Conservation (phyloP, 1,140 invertebrate genomes). For the Euura saliciscinereae region DNA sequence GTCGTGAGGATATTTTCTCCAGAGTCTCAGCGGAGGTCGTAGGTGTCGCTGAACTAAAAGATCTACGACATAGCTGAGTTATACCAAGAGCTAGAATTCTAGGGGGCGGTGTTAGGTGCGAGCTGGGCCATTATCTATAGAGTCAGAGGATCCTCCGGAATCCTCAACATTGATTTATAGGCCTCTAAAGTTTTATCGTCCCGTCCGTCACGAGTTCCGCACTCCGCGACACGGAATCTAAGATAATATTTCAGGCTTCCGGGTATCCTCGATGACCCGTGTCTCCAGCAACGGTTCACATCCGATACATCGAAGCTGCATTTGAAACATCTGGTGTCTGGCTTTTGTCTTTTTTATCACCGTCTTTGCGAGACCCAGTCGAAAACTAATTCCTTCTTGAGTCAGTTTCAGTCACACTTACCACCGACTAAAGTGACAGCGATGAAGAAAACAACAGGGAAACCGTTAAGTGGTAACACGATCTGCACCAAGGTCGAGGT, state of each 20-base stretch:
- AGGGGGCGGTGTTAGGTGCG: neutral
- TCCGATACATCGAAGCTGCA: no score
- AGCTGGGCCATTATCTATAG: neutral
- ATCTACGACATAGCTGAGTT: neutral
- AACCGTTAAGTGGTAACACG: neutral
- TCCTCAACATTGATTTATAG: conserved; percentile 35
- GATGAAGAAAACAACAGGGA: neutral
- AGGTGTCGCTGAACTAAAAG: neutral
- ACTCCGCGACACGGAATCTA: neutral
- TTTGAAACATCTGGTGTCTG: no score
- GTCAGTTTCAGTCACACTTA: neutral
- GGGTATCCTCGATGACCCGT: no score
- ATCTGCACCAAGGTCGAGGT: neutral
- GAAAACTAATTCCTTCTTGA: neutral
- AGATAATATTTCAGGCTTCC: neutral
- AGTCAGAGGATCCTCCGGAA: neutral
- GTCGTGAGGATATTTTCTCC: neutral
- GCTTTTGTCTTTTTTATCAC: no score
- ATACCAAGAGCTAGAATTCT: neutral
- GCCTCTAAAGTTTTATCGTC: conserved; percentile 45
- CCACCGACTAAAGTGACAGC: neutral
- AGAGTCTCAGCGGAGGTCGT: neutral
- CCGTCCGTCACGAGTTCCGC: conserved; percentile 36
- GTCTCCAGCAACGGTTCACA: no score
- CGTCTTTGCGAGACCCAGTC: no score